These are phyloP conservation scores for Leptinotarsa texana DNA, from an alignment of 1,140 invertebrate genomes.

Conservation along the genomic window DNA sequence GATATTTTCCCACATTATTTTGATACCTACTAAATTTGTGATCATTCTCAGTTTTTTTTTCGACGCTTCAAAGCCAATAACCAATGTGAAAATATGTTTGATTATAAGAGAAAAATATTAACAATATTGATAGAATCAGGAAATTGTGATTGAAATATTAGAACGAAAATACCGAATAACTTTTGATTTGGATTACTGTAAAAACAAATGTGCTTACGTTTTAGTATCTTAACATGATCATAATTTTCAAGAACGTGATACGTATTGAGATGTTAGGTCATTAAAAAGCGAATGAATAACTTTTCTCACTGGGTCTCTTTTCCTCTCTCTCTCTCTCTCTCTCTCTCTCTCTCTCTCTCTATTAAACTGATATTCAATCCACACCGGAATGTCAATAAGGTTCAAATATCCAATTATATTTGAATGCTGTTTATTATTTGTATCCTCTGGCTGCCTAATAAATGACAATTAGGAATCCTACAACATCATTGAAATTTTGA, in stretches of 20 bases:
- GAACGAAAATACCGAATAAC: too few relatives aligned
- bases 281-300: too few relatives aligned
- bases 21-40: not conserved
- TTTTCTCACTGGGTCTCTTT: too few relatives aligned
- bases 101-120: too few relatives aligned
- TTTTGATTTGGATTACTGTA: too few relatives aligned
- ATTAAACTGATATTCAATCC: not conserved
- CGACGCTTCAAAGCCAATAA: not conserved
- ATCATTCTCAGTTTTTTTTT: not conserved
- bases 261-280: too few relatives aligned
- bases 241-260: too few relatives aligned
- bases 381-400: not conserved
- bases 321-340: not conserved
- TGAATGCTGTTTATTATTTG: slow-evolving; percentile 1
- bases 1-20: not conserved
- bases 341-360: not conserved
- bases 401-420: slow-evolving; percentile 6
- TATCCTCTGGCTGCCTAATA: not conserved
- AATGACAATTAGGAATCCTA: not conserved
- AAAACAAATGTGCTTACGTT: too few relatives aligned
- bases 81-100: too few relatives aligned
- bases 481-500: not conserved
- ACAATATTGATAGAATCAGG: too few relatives aligned
- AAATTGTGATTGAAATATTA: too few relatives aligned
- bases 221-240: too few relatives aligned